Evolutionary conservation across 37 sponge, comb jelly and placozoan genomes (phyloP).

Genomic region (Cladorhizidae sp.): DNA sequence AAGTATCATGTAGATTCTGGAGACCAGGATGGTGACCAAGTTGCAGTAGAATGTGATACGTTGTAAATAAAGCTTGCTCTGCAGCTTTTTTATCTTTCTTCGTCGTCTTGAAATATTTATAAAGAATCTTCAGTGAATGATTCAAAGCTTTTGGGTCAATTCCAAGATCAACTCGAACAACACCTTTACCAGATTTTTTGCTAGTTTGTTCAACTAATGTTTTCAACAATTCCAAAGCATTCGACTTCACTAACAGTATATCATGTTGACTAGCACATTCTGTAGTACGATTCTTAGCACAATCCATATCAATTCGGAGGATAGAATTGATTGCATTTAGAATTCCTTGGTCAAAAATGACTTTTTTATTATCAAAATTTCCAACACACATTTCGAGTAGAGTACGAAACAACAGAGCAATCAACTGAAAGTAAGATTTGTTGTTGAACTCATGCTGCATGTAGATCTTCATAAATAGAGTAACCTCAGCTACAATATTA

Average conservation of each 20-base stretch:
- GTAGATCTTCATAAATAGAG: too few relatives aligned
- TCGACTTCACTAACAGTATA: background rate
- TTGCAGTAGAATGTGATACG: slow-evolving; percentile 30
- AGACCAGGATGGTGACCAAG: slow-evolving; percentile 12
- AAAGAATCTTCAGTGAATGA: background rate
- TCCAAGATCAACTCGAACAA: background rate
- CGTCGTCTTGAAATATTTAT: background rate
- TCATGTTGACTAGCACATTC: too few relatives aligned
- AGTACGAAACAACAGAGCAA: too few relatives aligned
- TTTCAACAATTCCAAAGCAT: slow-evolving; percentile 4
- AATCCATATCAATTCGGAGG: too few relatives aligned
- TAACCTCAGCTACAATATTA: too few relatives aligned
- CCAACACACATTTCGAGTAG: too few relatives aligned
- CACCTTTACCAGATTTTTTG: background rate
- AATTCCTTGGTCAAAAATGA: too few relatives aligned
- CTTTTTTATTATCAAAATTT: too few relatives aligned
- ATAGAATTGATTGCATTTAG: too few relatives aligned
- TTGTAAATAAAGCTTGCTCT: slow-evolving; percentile 39
- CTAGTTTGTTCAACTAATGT: background rate
- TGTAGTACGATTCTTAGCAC: too few relatives aligned
- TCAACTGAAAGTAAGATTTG: too few relatives aligned
- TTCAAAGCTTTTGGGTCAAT: background rate
- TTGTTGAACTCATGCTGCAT: too few relatives aligned
- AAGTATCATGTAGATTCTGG: background rate
- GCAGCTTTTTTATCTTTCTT: slow-evolving; percentile 21